Evolutionary conservation across 2,888 invertebrate genomes (phyloP), one percentile per base, ranked within the genome.

Genomic region (Synergus japonicus): DNA sequence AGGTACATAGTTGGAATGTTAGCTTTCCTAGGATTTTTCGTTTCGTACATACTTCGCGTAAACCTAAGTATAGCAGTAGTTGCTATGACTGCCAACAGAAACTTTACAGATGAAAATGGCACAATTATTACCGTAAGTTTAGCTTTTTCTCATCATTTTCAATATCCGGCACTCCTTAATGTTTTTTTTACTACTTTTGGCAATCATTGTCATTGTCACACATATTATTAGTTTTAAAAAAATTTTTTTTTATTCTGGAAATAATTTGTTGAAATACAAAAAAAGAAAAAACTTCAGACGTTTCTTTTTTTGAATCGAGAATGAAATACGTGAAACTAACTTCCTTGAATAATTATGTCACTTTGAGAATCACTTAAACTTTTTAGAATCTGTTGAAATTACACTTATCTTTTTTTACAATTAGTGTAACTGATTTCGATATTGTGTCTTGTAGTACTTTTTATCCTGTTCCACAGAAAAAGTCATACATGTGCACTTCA

Each of bases 61-160:
- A 98, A 98, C 93, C 94, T 98, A 84, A 98, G 97, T 84, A 97
- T 98, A 18, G 98, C 97, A 4, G 97, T 98, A 85, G 97, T 98
- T 65, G 97, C 97, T 83, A 98, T 98, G 98, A 97, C 96, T 0
- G 95, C 96, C 87, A 94, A 95, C 41, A 93, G 94, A 81, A 94
- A 94, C 73, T 93, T 94, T 5, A 92, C 93, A 63, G 92, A 94
- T 79, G 94, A 93, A 1, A 94, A 95, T 86, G 96, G 96, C n/a
- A 95, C 94, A 0, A 89, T 93, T 37, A 54, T 10, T 67, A 93
- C 93, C 86, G 95, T 95, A 89, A 94, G 94, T 92, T 65, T 37
- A 29, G 4, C 10, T 15, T 18, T 54, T 54, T 54, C n/a, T n/a
- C n/a, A n/a, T n/a, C 8, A 54, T 54, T 54, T n/a, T 54, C n/a